phyloP scores from a whole-genome alignment of 2,888 invertebrate species.

The Drosophila neonasuta region DNA sequence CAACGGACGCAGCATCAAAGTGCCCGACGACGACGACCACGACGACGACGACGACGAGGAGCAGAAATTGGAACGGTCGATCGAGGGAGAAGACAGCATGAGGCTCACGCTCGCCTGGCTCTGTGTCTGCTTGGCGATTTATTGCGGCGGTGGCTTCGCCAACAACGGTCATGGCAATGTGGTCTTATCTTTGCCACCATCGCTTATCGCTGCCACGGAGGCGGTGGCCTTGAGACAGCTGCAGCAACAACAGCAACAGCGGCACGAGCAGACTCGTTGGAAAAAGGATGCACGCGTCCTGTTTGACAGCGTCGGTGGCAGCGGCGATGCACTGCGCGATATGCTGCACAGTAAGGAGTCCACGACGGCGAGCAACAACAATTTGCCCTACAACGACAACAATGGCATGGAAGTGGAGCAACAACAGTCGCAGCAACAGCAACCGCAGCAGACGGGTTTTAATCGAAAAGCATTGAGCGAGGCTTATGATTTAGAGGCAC shows the following conservation, averaged over 20 bases:
- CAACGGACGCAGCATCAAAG: conserved; percentile 49
- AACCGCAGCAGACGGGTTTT: conserved; percentile 51
- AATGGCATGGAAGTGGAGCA: conserved; percentile 34
- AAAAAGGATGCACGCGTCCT: conserved; percentile 76
- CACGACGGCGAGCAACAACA: conserved; percentile 28
- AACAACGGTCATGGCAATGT: conserved; percentile 65
- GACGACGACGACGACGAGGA: background rate
- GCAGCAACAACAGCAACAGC: conserved; percentile 26
- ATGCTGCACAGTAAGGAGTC: conserved; percentile 54
- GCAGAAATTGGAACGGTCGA: conserved; percentile 62
- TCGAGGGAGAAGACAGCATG: conserved; percentile 69
- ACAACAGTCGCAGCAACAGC: background rate
- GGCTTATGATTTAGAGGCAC: conserved; percentile 69
- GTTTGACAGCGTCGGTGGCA: conserved; percentile 58
- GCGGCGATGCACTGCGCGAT: conserved; percentile 56
- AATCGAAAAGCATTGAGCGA: conserved; percentile 66
- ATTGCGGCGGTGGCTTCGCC: conserved; percentile 71
- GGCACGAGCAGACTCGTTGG: conserved; percentile 46
- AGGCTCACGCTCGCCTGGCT: conserved; percentile 79
- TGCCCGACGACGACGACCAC: conserved; percentile 33
- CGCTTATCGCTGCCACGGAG: conserved; percentile 77
- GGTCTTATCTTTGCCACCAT: conserved; percentile 81
- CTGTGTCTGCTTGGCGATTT: conserved; percentile 78
- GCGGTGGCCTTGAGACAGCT: conserved; percentile 75
- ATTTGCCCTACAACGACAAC: conserved; percentile 27